Evolutionary conservation across 2,797 vertebrate species (phyloP), one percentile per base, ranked within the genome.

Genomic region (Acrocephalus scirpaceus): DNA sequence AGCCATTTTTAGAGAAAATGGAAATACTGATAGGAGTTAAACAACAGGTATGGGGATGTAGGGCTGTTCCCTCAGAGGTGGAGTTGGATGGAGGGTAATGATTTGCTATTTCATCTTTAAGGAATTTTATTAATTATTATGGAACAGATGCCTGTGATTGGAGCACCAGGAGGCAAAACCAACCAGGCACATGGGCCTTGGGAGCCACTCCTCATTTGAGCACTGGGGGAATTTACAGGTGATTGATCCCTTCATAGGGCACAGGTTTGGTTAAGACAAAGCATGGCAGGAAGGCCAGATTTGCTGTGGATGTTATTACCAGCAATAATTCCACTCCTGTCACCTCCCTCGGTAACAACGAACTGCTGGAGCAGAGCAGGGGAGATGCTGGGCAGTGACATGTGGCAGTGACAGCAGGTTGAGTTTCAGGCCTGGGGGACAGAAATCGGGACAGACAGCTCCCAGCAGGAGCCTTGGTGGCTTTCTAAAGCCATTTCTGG

Each of bases 101-200:
- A 19, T 56, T 57, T 42, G 4, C 42, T 69, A 26, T 58, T 40
- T 79, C 27, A 9, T 57, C 16, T 45, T 84, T 58, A 40, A 44
- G 36, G 18, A 23, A 4, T 7, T 89, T 86, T 78, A 15, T 44
- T 67, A 15, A 15, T 84, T 56, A 8, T 3, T 14, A 8, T 20
- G 34, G 13, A 70, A 8, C 19, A 8, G 53, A 30, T 21, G 6
- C 6, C 29, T 5, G 5, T 34, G 40, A 22, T 3, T 32, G 65
- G 69, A 53, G 36, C 0, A 1, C 30, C 13, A 25, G 34, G 50
- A 27, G 50, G 47, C 20, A 50, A 91, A 91, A 8, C 32, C 42
- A 53, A 11, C 12, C 18, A 25, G 45, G 38, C 30, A 47, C 8
- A 0, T 0, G 5, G 42, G 13, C 36, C n/a, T 50, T 3, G 2